Base-by-base conservation (phyloP, 2,113 vertebrate genomes). In the Cranoglanis bouderius region DNA sequence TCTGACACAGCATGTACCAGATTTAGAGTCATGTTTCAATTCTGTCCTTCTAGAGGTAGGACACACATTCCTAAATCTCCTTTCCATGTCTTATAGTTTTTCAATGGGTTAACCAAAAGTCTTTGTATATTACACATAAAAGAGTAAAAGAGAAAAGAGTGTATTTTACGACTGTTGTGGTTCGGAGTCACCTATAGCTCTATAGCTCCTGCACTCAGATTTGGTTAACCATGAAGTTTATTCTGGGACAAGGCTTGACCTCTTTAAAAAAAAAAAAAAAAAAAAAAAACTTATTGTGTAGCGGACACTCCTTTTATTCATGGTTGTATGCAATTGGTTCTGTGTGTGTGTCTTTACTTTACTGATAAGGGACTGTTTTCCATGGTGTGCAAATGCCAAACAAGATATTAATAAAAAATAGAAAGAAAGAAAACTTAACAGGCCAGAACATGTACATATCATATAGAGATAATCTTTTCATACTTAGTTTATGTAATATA, bases 291-390 rank as follows among this genome's bases (percentile, higher is more conserved):
- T 38, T 32, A 70, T 8, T 84, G 87, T 75, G 80, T 84, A 40
- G 26, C 38, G 35, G 46, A 40, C 72, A 85, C 88, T 51, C 87
- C 88, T 59, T 65, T 29, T 53, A 12, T 49, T 13, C 74, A 80
- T 57, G 19, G 29, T 80, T 29, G 55, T 46, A 84, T 38, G 38
- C 43, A 26, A 16, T 24, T 74, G 24, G 26, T 29, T 51, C 19
- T 53, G 1, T 70, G 78, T 53, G 74, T 74, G 65, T 38, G 40
- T 77, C 82, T 88, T 84, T 32, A 29, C 26, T 18, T 32, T 59
- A 70, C n/a, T n/a, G n/a, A 84, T 88, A 46, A 84, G 38, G 32
- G 55, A 4, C 19, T 12, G 18, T n/a, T 82, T 88, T 14, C 12
- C 4, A 5, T 0, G 18, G 29, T 78, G 53, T 77, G 9, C 40